Conservation (phyloP, 2,797 vertebrate genomes). For the Threskiornis aethiopicus region DNA sequence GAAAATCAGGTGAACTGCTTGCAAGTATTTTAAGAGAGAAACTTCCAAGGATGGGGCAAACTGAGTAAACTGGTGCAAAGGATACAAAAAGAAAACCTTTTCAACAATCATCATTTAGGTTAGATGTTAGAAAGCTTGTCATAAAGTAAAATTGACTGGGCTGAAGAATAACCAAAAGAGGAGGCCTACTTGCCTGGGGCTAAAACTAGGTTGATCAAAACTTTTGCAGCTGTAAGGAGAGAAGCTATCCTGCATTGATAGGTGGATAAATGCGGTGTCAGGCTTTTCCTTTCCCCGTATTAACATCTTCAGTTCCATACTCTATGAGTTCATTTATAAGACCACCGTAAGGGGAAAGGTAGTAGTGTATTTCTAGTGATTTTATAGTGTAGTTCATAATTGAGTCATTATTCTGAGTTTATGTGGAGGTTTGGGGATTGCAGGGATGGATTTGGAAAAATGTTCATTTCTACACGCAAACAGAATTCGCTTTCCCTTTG, state of each 20-base stretch:
- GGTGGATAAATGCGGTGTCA: not conserved
- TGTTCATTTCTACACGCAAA: constrained; percentile 3
- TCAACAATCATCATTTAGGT: not conserved
- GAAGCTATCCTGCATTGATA: not conserved
- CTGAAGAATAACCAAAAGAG: not conserved
- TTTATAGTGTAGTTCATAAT: not conserved
- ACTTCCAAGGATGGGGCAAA: not conserved
- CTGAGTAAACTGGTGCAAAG: not conserved
- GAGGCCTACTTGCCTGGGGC: not conserved
- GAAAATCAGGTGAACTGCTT: not conserved
- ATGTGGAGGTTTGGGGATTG: not conserved
- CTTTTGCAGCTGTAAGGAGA: not conserved
- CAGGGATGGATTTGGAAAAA: constrained; percentile 15
- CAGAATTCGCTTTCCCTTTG: constrained; percentile 19
- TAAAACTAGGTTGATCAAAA: not conserved
- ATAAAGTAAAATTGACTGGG: not conserved
- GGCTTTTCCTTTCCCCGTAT: not conserved
- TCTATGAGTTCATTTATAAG: not conserved
- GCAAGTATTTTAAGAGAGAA: not conserved
- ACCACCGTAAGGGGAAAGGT: not conserved
- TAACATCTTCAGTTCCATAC: not conserved
- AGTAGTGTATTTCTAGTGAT: not conserved
- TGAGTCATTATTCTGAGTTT: constrained; percentile 39
- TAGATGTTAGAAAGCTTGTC: not conserved
- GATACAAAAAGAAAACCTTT: not conserved